These are phyloP conservation scores for Phania funesta DNA, from an alignment of 2,888 invertebrate species.

Conservation along the genomic window DNA sequence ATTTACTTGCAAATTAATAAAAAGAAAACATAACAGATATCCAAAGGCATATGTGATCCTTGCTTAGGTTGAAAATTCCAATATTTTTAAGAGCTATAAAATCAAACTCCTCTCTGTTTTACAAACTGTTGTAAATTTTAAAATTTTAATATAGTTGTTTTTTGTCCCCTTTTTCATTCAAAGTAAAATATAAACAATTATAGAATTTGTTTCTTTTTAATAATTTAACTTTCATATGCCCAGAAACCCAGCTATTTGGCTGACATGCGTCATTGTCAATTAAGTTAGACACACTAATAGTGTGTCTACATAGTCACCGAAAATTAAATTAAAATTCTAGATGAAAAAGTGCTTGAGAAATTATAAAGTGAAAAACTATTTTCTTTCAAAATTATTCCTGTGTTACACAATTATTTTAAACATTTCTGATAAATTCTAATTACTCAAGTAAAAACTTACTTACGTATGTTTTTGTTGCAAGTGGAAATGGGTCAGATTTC, in stretches of 20 bases:
- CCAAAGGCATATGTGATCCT: too few relatives aligned
- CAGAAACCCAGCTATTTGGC: neutral
- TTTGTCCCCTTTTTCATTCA: too few relatives aligned
- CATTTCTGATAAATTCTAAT: neutral
- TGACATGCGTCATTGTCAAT: slow-evolving; percentile 54
- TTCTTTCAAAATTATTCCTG: neutral
- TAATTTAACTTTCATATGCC: neutral
- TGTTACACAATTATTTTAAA: neutral
- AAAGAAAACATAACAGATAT: too few relatives aligned
- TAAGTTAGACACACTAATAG: slow-evolving; percentile 27
- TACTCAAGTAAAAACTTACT: neutral
- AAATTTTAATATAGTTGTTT: too few relatives aligned
- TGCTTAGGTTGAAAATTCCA: too few relatives aligned
- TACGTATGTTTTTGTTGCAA: neutral
- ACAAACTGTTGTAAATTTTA: too few relatives aligned
- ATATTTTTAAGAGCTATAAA: too few relatives aligned
- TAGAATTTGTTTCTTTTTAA: neutral
- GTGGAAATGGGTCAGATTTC: slow-evolving; percentile 12
- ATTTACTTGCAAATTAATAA: too few relatives aligned
- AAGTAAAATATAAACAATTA: neutral
- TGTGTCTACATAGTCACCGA: neutral
- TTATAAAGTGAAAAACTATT: neutral
- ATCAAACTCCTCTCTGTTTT: too few relatives aligned
- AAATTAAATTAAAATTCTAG: neutral
- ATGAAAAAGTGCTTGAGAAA: neutral